A percentile compares a stretch with the other conserved stretches of the same genome.
Evolutionary conservation across 2,888 invertebrate species (phyloP).

Genomic region (Rhimphoctona megacephalus): DNA sequence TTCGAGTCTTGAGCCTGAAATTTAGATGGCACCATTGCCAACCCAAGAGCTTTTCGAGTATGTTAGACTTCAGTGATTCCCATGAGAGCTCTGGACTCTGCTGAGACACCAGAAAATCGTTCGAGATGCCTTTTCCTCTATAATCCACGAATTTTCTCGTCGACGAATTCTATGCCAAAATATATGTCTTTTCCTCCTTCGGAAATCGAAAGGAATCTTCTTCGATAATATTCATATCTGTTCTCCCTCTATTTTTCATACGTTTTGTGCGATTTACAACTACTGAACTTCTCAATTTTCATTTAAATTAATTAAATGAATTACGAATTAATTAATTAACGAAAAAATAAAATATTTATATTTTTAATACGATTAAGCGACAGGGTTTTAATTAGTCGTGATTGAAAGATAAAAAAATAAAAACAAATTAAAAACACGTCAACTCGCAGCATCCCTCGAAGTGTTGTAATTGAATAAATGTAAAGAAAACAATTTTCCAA

Average conservation of each 20-base stretch:
- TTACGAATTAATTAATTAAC: too few species aligned
- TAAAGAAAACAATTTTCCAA: too few species aligned
- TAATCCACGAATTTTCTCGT: conserved; percentile 37
- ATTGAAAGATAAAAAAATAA: too few species aligned
- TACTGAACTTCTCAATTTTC: neutral
- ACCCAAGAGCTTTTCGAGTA: conserved; percentile 54
- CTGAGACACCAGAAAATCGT: conserved; percentile 61
- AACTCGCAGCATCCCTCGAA: too few species aligned
- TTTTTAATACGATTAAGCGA: too few species aligned
- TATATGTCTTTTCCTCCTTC: neutral
- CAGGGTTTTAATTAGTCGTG: too few species aligned
- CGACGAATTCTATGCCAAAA: neutral
- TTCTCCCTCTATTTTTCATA: neutral
- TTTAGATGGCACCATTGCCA: conserved; percentile 50
- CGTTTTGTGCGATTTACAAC: neutral
- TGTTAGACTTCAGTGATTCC: conserved; percentile 48
- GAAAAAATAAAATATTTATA: too few species aligned
- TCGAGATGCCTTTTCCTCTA: conserved; percentile 40
- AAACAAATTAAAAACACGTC: too few species aligned
- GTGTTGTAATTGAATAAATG: too few species aligned
- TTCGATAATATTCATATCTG: conserved; percentile 3
- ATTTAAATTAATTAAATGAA: neutral
- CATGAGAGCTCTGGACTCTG: conserved; percentile 47
- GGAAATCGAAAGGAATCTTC: neutral
- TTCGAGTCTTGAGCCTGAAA: conserved; percentile 25